Conservation (phyloP, 2,113 vertebrate species). For the Columbina picui region DNA sequence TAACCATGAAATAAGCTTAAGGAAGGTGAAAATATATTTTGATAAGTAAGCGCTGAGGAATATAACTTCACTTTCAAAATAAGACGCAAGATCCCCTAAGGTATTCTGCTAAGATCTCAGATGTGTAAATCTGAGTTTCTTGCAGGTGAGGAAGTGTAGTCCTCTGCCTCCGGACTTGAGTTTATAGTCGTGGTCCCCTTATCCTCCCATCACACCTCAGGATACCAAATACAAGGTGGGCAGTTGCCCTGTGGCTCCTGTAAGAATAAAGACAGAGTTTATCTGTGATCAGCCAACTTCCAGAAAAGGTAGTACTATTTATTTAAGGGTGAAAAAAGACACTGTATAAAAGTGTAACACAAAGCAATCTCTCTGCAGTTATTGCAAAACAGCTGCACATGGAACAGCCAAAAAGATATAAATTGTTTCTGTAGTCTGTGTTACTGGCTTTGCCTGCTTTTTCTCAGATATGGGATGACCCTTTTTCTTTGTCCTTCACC, state of each 20-base stretch:
- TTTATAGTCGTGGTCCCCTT: not conserved
- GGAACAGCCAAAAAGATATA: not conserved
- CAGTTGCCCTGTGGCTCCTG: not conserved
- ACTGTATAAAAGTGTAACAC: not conserved
- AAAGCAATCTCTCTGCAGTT: not conserved
- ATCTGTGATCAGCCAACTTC: not conserved
- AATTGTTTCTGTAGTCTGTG: not conserved
- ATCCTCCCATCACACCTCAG: not conserved
- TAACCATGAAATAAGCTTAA: slow-evolving; percentile 8
- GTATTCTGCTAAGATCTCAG: not conserved
- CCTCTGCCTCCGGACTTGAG: not conserved
- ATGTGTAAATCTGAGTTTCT: not conserved
- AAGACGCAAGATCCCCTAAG: not conserved
- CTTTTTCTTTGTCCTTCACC: not conserved
- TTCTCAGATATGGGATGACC: not conserved
- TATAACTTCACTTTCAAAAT: not conserved
- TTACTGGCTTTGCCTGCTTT: not conserved
- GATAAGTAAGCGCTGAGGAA: not conserved
- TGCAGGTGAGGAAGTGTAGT: not conserved
- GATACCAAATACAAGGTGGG: not conserved
- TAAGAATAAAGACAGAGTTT: not conserved
- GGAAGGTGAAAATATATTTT: not conserved
- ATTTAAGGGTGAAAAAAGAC: not conserved
- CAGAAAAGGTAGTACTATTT: slow-evolving; percentile 1
- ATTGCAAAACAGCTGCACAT: not conserved